These are phyloP conservation scores for Avahi laniger DNA, from an alignment of 2,797 vertebrate species.

Conservation along the genomic window DNA sequence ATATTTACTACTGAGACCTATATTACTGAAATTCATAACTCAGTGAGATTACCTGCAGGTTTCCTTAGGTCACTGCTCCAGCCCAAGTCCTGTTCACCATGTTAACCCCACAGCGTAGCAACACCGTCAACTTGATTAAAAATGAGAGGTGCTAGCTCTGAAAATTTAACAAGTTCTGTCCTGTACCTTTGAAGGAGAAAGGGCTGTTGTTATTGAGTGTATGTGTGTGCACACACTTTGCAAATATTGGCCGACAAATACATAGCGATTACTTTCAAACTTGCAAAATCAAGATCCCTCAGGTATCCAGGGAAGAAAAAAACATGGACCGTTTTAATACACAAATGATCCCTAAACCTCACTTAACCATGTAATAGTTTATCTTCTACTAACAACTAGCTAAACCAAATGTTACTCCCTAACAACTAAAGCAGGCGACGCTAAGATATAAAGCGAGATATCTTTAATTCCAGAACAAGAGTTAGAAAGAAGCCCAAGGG, in stretches of 20 bases:
- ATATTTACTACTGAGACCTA: not conserved
- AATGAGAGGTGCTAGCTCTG: not conserved
- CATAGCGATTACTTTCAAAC: not conserved
- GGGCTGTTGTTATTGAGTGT: not conserved
- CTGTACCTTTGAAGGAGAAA: not conserved
- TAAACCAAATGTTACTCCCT: too few species aligned
- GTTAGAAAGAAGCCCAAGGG: too few species aligned
- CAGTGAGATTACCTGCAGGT: not conserved
- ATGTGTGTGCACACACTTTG: not conserved
- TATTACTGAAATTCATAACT: not conserved
- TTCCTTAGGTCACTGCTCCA: not conserved
- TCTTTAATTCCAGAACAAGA: too few species aligned
- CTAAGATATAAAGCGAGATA: too few species aligned
- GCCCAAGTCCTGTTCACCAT: not conserved
- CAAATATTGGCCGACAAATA: not conserved
- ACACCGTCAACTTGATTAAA: not conserved
- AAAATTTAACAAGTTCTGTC: not conserved
- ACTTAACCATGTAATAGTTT: too few species aligned
- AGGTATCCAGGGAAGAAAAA: not conserved
- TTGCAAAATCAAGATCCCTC: conserved; percentile 2
- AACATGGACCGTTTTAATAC: not conserved
- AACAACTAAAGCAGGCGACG: too few species aligned
- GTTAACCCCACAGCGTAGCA: not conserved
- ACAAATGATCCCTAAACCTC: not conserved
- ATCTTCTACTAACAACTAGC: too few species aligned